Conservation (phyloP, 2,113 vertebrate species). For the Oncorhynchus kisutch region DNA sequence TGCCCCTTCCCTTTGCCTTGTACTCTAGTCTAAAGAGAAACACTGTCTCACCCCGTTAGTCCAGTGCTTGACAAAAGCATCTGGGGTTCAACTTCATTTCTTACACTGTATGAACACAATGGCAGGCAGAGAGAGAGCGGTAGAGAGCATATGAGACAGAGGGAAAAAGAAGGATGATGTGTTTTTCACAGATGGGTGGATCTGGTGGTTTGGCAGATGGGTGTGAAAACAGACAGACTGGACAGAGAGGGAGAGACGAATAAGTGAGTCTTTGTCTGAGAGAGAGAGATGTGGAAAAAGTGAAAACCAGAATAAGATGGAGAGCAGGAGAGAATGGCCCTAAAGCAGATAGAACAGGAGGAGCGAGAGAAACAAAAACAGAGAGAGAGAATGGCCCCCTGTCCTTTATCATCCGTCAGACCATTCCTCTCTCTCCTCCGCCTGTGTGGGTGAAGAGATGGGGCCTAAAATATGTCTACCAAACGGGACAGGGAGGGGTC, state of each 20-base stretch:
- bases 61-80: not conserved
- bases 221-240: conserved; percentile 28
- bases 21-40: too few species aligned
- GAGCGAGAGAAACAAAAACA: not conserved
- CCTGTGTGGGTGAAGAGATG: not conserved
- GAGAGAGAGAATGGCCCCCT: not conserved
- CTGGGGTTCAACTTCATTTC: not conserved
- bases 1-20: too few species aligned
- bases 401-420: not conserved
- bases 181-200: conserved; percentile 18
- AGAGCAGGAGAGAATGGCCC: not conserved
- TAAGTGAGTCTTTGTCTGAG: conserved; percentile 26
- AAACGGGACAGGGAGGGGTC: conserved; percentile 16
- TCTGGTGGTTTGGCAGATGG: conserved; percentile 39
- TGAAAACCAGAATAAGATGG: not conserved
- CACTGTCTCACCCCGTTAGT: not conserved
- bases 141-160: not conserved
- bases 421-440: conserved; percentile 4
- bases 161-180: conserved; percentile 19
- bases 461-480: not conserved
- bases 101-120: conserved; percentile 19
- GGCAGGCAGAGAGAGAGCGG: not conserved
- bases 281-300: not conserved
- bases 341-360: not conserved
- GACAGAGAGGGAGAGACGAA: conserved; percentile 11